Evolutionary conservation across 2,888 invertebrate genomes (phyloP).

Genomic region (Catonia carolina): DNA sequence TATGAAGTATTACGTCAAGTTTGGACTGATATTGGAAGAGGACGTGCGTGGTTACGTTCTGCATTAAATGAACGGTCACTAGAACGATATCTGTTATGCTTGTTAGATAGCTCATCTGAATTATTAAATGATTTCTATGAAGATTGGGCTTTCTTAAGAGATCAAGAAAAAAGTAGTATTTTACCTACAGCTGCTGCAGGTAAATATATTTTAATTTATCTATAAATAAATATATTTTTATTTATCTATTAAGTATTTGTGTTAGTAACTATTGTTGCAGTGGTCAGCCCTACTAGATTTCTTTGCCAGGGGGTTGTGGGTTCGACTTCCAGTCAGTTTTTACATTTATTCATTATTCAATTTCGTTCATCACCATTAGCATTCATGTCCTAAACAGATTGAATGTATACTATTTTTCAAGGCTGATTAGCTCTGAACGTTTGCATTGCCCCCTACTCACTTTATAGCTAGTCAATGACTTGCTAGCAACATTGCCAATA

Average conservation of each 20-base stretch:
- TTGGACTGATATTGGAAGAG: conserved; percentile 69
- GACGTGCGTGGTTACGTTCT: conserved; percentile 83
- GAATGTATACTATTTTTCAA: too few relatives aligned
- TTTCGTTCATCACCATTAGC: too few relatives aligned
- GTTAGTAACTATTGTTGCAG: conserved; percentile 43
- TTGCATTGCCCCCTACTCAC: too few relatives aligned
- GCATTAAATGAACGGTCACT: conserved; percentile 86
- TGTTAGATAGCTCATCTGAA: conserved; percentile 55
- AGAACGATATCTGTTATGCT: conserved; percentile 69
- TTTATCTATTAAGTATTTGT: background rate
- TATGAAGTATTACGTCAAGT: conserved; percentile 61
- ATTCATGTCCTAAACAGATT: too few relatives aligned
- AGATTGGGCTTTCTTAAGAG: conserved; percentile 74
- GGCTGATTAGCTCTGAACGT: too few relatives aligned
- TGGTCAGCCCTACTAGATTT: too few relatives aligned
- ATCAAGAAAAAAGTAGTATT: conserved; percentile 68
- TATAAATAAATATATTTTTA: conserved; percentile 7
- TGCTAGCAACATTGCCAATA: too few relatives aligned
- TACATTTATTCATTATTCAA: too few relatives aligned
- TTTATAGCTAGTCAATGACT: too few relatives aligned
- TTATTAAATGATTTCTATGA: conserved; percentile 70
- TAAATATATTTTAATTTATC: conserved; percentile 39
- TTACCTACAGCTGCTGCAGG: conserved; percentile 83
- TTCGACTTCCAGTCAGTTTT: too few relatives aligned
- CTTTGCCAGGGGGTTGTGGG: too few relatives aligned